Evolutionary conservation across 2,113 vertebrate genomes (phyloP).

Genomic region (Brienomyrus longianalis): DNA sequence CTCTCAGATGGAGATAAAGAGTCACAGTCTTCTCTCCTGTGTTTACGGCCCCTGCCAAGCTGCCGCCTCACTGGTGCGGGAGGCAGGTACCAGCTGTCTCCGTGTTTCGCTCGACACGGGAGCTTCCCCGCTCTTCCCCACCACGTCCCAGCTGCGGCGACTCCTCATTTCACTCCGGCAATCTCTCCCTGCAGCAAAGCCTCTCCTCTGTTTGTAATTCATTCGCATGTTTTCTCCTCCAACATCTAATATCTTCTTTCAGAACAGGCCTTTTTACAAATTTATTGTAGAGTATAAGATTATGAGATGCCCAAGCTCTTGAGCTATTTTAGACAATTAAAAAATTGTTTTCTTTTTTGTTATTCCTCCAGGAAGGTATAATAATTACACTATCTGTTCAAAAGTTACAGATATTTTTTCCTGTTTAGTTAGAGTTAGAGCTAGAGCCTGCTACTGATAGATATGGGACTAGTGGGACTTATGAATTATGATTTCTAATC

Average conservation of each 20-base stretch:
- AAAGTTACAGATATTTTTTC: neutral
- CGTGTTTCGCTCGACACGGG: constrained; percentile 10
- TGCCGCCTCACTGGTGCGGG: constrained; percentile 29
- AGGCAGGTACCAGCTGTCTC: constrained; percentile 31
- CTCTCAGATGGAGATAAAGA: constrained; percentile 27
- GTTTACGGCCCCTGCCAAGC: constrained; percentile 29
- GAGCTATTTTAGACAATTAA: neutral
- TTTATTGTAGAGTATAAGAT: neutral
- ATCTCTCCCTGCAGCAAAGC: neutral
- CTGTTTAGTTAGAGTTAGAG: neutral
- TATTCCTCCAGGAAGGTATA: neutral
- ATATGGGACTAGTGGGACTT: constrained; percentile 34
- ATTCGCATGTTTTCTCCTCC: neutral
- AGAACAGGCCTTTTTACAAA: neutral
- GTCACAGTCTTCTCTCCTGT: constrained; percentile 18
- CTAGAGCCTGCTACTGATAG: constrained; percentile 14
- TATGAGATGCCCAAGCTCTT: neutral
- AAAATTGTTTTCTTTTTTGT: neutral
- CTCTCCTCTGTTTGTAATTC: neutral
- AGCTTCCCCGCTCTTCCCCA: constrained; percentile 18
- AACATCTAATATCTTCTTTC: constrained; percentile 17
- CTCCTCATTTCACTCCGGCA: neutral
- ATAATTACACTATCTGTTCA: neutral
- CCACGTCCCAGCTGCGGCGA: constrained; percentile 6
- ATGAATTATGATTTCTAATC: constrained; percentile 55